Percentiles rank a stretch among this genome's conserved stretches.
These are phyloP conservation scores for Porites rus DNA, from an alignment of 92 coral and sea anemone genomes.

Conservation along the genomic window DNA sequence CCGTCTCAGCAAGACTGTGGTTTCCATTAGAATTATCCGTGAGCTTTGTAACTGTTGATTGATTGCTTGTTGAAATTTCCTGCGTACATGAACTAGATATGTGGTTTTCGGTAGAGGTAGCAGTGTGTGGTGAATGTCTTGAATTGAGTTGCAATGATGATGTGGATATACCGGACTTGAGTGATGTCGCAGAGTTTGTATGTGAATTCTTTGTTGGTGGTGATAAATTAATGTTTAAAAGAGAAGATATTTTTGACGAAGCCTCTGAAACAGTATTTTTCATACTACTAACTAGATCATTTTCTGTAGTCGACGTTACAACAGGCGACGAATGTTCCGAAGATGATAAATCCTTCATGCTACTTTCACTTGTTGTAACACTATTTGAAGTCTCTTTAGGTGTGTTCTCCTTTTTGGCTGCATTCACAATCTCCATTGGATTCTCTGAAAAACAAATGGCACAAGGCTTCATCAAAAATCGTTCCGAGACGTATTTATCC, in stretches of 20 bases:
- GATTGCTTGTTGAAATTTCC: neutral
- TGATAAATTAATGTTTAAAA: conserved; percentile 15
- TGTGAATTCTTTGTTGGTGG: neutral
- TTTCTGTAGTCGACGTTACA: conserved; percentile 10
- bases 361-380: neutral
- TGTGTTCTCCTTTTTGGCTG: neutral
- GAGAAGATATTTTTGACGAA: conserved; percentile 36
- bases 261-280: conserved; percentile 31
- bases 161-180: conserved; percentile 11
- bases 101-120: conserved; percentile 8
- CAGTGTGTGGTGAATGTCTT: neutral
- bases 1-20: neutral
- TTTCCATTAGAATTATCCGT: conserved; percentile 1
- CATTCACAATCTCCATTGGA: conserved; percentile 15
- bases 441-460: conserved; percentile 29
- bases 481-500: neutral
- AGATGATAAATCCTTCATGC: conserved; percentile 2
- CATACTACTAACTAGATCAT: conserved; percentile 48
- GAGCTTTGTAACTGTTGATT: neutral
- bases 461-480: neutral
- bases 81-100: conserved; percentile 1
- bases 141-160: neutral
- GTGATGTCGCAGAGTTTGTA: conserved; percentile 18
- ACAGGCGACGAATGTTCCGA: neutral
- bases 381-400: neutral